These are phyloP conservation scores for Semotilus atromaculatus DNA, from an alignment of 2,797 vertebrate genomes.

Conservation along the genomic window DNA sequence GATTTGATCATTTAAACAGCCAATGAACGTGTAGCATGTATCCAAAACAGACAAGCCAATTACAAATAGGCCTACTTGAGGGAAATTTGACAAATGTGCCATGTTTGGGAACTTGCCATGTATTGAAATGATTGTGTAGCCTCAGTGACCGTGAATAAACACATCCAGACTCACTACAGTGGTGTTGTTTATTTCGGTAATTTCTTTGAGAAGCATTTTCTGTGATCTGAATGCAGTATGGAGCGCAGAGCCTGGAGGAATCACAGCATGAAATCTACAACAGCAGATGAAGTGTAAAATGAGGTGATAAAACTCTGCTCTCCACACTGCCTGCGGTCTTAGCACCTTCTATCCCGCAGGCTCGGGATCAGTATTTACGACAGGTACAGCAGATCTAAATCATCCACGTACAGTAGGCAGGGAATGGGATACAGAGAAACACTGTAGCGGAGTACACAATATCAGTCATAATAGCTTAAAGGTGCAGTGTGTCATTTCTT, in stretches of 20 bases:
- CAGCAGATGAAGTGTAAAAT: conserved; percentile 52
- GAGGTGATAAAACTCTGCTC: conserved; percentile 43
- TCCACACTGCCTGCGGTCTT: conserved; percentile 48
- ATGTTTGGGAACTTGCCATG: not conserved
- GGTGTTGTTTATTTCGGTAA: not conserved
- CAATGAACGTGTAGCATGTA: not conserved
- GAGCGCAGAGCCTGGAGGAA: conserved; percentile 26
- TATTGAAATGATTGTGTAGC: not conserved
- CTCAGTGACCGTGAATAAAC: conserved; percentile 4
- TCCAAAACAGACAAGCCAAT: conserved; percentile 14
- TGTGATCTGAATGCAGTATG: conserved; percentile 19
- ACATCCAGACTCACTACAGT: not conserved
- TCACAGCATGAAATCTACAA: conserved; percentile 44
- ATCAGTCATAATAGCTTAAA: conserved; percentile 4
- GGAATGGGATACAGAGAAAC: not conserved
- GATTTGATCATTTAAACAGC: conserved; percentile 19
- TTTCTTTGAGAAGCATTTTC: not conserved
- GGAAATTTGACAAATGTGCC: not conserved
- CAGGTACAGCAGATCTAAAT: conserved; percentile 7
- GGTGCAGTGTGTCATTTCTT: not conserved
- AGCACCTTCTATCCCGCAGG: conserved; percentile 19
- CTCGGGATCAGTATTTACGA: not conserved
- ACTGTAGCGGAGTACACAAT: not conserved
- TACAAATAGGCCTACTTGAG: not conserved
- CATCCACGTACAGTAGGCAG: not conserved